Percentiles rank a stretch among this genome's conserved stretches.
Conservation (phyloP, 2,113 vertebrate species). For the Varanus komodoensis region DNA sequence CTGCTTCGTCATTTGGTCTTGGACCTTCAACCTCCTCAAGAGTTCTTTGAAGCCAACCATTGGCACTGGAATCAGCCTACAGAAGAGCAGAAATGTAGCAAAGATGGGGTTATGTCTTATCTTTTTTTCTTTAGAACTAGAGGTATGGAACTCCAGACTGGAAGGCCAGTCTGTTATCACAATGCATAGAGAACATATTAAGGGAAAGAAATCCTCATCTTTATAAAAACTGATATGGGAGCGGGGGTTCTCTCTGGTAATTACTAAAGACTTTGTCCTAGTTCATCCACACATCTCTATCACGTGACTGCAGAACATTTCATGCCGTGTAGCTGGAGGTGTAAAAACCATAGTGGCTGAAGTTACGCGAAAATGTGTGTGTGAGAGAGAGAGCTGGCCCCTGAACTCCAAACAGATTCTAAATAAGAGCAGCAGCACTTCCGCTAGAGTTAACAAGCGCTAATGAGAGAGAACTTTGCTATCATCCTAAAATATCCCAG, state of each 20-base stretch:
- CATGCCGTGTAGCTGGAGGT: background rate
- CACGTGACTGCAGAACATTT: background rate
- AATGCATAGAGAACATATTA: background rate
- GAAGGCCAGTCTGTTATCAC: background rate
- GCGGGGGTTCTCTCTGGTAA: background rate
- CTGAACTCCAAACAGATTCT: background rate
- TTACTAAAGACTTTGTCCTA: background rate
- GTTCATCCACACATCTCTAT: background rate
- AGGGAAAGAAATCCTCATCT: background rate
- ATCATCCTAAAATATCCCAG: background rate
- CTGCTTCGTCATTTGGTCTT: slow-evolving; percentile 99
- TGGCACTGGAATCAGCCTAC: slow-evolving; percentile 95
- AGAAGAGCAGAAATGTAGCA: slow-evolving; percentile 42
- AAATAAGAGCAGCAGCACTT: background rate
- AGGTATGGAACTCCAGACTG: background rate
- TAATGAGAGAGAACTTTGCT: background rate
- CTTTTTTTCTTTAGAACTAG: background rate
- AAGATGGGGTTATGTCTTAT: too few relatives aligned
- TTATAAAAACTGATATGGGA: background rate
- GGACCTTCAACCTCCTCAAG: slow-evolving; percentile 91
- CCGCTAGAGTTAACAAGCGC: too few relatives aligned
- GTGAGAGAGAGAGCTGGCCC: too few relatives aligned
- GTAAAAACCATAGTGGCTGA: too few relatives aligned
- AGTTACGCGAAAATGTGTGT: background rate
- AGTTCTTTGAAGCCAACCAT: slow-evolving; percentile 98